phyloP scores from a whole-genome alignment of 2,797 vertebrate species.

The Eulemur rubriventer region DNA sequence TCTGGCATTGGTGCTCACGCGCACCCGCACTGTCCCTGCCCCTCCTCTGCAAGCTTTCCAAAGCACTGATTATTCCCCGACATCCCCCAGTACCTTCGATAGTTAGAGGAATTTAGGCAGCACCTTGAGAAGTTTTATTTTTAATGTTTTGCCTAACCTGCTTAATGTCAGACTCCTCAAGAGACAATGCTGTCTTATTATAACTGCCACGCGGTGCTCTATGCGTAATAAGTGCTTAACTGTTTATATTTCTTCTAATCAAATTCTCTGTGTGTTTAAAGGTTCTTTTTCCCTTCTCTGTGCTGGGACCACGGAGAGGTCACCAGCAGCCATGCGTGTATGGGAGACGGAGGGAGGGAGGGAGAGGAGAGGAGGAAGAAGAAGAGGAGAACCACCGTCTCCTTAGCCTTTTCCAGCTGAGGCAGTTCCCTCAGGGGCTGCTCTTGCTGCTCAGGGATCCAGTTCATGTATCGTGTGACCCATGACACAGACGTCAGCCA shows the following conservation, averaged over 20 bases:
- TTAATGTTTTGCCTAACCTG: neutral
- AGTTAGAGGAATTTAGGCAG: neutral
- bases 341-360: too few species aligned
- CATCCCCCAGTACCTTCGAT: neutral
- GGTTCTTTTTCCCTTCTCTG: neutral
- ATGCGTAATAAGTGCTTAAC: neutral
- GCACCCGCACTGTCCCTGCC: too few species aligned
- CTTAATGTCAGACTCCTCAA: neutral
- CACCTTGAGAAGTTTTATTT: neutral
- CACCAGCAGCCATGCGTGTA: neutral
- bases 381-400: fast-evolving
- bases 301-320: neutral
- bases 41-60: neutral
- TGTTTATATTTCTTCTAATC: neutral
- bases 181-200: neutral
- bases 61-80: neutral
- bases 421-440: too few species aligned
- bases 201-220: neutral
- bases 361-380: fast-evolving
- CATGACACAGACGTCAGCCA: too few species aligned
- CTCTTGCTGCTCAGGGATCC: too few species aligned
- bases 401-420: neutral
- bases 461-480: too few species aligned
- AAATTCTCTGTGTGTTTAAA: neutral
- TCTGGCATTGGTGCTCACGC: too few species aligned